Evolutionary conservation across 2,888 invertebrate genomes (phyloP).

Genomic region (Lepetodrilus schrolli): DNA sequence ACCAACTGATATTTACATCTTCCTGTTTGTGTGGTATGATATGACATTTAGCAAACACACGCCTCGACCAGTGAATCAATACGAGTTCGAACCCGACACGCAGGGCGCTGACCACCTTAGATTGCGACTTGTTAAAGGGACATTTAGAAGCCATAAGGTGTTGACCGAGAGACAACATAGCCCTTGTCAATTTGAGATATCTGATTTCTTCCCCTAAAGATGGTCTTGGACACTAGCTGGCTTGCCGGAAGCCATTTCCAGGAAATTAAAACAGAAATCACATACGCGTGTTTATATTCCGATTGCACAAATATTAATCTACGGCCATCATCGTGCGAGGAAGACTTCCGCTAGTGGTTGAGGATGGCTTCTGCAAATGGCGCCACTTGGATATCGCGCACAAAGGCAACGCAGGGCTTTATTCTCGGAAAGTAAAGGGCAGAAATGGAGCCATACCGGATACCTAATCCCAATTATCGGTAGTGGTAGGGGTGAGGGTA

Average conservation of each 20-base stretch:
- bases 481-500: too few relatives aligned
- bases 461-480: too few relatives aligned
- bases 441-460: background rate
- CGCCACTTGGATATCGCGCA: background rate
- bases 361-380: background rate
- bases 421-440: background rate
- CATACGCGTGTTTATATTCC: background rate
- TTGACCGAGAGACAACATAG: background rate
- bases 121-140: background rate
- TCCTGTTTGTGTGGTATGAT: background rate
- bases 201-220: slow-evolving; percentile 4
- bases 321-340: background rate
- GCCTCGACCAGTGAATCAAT: background rate
- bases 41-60: background rate
- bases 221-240: background rate
- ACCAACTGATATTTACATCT: too few relatives aligned
- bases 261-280: slow-evolving; percentile 26
- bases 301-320: slow-evolving; percentile 25
- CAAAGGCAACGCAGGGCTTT: too few relatives aligned
- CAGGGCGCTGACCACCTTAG: background rate
- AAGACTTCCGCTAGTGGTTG: background rate
- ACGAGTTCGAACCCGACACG: background rate
- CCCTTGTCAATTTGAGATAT: slow-evolving; percentile 10
- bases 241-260: background rate
- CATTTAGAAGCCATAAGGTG: slow-evolving; percentile 16